Conservation (phyloP, 2,797 vertebrate species). For the Euthynnus affinis region DNA sequence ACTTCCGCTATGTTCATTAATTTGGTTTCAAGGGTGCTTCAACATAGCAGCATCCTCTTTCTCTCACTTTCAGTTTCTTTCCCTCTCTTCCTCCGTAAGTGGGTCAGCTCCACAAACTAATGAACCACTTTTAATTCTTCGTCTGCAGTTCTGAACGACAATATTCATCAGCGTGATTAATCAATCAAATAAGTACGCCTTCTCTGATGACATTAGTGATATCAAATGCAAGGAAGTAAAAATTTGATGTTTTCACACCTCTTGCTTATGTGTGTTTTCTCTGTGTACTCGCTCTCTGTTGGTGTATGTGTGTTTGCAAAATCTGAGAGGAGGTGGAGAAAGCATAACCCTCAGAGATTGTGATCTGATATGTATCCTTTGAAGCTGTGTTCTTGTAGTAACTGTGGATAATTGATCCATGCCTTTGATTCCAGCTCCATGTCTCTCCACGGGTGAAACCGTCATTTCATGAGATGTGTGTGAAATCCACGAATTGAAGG, state of each 20-base stretch:
- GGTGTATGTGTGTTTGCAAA: slow-evolving; percentile 64
- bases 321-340: slow-evolving; percentile 70
- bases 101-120: slow-evolving; percentile 62
- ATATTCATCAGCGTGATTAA: slow-evolving; percentile 59
- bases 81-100: slow-evolving; percentile 47
- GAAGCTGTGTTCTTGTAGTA: slow-evolving; percentile 79
- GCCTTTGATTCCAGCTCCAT: slow-evolving; percentile 73
- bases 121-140: slow-evolving; percentile 49
- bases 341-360: slow-evolving; percentile 72
- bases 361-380: slow-evolving; percentile 76
- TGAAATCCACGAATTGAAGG: slow-evolving; percentile 41
- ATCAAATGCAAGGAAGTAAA: slow-evolving; percentile 27
- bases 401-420: slow-evolving; percentile 81
- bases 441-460: slow-evolving; percentile 56
- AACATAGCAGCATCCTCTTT: not conserved
- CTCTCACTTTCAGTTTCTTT: slow-evolving; percentile 20
- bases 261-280: not conserved
- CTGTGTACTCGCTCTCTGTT: slow-evolving; percentile 16
- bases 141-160: slow-evolving; percentile 28
- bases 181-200: slow-evolving; percentile 50
- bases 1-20: slow-evolving; percentile 46
- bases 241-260: slow-evolving; percentile 46
- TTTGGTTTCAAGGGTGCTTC: slow-evolving; percentile 43
- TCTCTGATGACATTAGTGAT: slow-evolving; percentile 49
- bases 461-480: slow-evolving; percentile 55